Conservation (phyloP, 2,797 vertebrate genomes). For the Echeneis naucrates region DNA sequence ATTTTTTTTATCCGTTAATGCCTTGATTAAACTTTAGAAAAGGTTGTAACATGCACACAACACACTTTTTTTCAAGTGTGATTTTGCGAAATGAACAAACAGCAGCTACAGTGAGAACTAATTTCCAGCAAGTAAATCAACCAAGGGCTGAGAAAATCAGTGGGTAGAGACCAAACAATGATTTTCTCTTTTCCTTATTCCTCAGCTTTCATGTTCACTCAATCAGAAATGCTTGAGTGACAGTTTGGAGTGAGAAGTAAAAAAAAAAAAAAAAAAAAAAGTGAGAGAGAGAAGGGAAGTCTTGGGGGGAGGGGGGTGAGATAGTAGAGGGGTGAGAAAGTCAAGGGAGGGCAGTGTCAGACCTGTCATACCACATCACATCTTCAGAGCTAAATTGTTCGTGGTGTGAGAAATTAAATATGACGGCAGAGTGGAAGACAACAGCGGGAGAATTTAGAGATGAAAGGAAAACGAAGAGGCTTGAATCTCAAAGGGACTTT, state of each 20-base stretch:
- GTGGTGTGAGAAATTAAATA: slow-evolving; percentile 13
- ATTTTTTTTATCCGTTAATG: no score
- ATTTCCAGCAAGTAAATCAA: background rate
- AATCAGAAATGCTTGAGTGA: slow-evolving; percentile 20
- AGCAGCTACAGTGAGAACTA: no score
- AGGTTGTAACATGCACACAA: no score
- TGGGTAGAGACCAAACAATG: background rate
- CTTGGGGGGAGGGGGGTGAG: slow-evolving; percentile 10
- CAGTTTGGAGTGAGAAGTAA: background rate
- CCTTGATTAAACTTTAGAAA: no score
- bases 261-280: no score
- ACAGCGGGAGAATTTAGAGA: background rate
- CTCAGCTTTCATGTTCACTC: slow-evolving; percentile 11
- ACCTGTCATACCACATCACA: slow-evolving; percentile 55
- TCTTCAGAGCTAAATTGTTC: slow-evolving; percentile 14
- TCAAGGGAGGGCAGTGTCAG: slow-evolving; percentile 14
- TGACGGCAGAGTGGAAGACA: slow-evolving; percentile 24
- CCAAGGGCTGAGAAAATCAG: background rate
- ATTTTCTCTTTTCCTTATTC: background rate
- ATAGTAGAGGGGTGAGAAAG: slow-evolving; percentile 21
- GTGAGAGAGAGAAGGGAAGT: background rate
- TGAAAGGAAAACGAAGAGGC: background rate
- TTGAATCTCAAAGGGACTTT: background rate
- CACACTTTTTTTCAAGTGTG: no score
- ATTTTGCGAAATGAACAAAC: no score